Evolutionary conservation across 2,113 vertebrate species (phyloP), one percentile per base, ranked within the genome.

Genomic region (Ramphastos sulfuratus): DNA sequence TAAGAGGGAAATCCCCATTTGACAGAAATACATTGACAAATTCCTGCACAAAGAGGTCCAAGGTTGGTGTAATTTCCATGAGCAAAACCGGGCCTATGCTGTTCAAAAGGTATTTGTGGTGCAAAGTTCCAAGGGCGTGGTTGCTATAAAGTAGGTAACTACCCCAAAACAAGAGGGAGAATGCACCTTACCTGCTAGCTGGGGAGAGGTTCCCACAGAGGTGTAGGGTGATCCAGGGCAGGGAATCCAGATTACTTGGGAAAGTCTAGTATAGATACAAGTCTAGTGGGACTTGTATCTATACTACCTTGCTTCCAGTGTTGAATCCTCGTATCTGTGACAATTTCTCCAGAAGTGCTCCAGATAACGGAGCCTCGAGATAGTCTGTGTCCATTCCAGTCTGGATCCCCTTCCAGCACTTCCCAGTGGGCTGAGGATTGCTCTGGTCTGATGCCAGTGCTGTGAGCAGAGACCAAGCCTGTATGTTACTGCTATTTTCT

Each of bases 351-450:
- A 35, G 35, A 54, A 58, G 15, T 60, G 0, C 42, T 74, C 12
- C 21, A 39, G 56, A 59, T 55, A 8, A 8, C 0, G 1, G 52
- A 39, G 23, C 63, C 55, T 61, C 4, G 3, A 12, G 50, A 27
- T 16, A 44, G 28, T 16, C 15, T 27, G 20, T 50, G 55, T 87
- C 46, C 6, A 3, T 78, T 59, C 20, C 60, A 56, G 35, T 21
- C n/a, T 52, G 56, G 56, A 79, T 75, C 14, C 8, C 7, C 6
- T 35, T 73, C 61, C 25, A 17, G 50, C 17, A 11, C 44, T 92
- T 5, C 37, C 46, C 4, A 1, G 11, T 16, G 24, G 24, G 30
- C 0, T 3, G 52, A 70, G 59, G 0, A 1, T 33, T 82, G 54
- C 59, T 76, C 15, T 92, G 72, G n/a, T 19, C 35, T 14, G 64